Conservation (phyloP, 37 sponge, comb jelly and placozoan genomes). For the Trichoplax adhaerens region DNA sequence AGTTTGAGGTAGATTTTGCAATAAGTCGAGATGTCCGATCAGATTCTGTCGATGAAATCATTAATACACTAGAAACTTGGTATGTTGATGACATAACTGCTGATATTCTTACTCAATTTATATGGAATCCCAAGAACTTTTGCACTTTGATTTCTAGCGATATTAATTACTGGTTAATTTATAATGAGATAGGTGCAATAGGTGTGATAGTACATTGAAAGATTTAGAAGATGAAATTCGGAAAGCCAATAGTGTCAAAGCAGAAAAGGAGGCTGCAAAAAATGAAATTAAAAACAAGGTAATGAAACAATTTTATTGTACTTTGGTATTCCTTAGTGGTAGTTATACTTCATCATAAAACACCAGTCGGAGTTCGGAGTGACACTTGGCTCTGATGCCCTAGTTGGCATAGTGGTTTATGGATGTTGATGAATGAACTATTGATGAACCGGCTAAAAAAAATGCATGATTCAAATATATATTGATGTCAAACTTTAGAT, state of each 20-base stretch:
- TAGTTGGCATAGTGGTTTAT: too few species aligned
- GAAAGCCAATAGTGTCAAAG: constrained; percentile 31
- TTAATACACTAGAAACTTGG: constrained; percentile 48
- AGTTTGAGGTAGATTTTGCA: constrained; percentile 58
- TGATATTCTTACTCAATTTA: not conserved
- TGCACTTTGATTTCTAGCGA: too few species aligned
- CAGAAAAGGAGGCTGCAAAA: not conserved
- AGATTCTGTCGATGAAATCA: constrained; percentile 25
- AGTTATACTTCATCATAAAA: too few species aligned
- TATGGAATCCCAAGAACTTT: too few species aligned
- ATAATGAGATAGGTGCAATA: constrained; percentile 26
- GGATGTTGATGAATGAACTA: too few species aligned
- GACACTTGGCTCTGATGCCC: too few species aligned
- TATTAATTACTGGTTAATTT: too few species aligned
- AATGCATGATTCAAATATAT: too few species aligned
- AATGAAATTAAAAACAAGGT: constrained; percentile 29
- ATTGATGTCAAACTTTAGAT: too few species aligned
- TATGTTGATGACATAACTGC: constrained; percentile 4
- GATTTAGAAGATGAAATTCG: constrained; percentile 35
- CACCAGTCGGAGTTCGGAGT: too few species aligned
- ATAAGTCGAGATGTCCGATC: constrained; percentile 63
- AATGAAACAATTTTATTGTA: constrained; percentile 12
- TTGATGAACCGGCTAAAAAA: too few species aligned
- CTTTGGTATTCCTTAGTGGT: too few species aligned
- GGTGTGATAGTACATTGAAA: constrained; percentile 32